Base-by-base conservation (phyloP, 2,888 invertebrate species). In the Mimas tiliae region DNA sequence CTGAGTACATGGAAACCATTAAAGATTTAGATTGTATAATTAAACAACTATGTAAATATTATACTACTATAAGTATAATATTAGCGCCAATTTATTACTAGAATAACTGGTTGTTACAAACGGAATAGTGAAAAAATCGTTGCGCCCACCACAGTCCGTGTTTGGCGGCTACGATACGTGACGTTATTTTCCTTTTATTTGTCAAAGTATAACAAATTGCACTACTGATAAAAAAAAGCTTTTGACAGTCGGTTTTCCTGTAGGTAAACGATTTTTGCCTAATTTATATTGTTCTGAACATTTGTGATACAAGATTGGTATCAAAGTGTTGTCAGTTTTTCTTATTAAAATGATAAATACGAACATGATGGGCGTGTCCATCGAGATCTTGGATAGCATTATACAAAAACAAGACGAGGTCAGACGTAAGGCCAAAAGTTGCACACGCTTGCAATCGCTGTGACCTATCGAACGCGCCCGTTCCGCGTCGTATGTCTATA, bases 341-440 rank as follows among this genome's bases (percentile, higher is more conserved):
- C 38, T 19, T 58, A 58, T 11, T 42, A 42, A 58, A 58, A 42
- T 42, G 58, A 38, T 58, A 58, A 42, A 38, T 58, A 58, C 19
- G 19, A 58, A 38, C 42, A 42, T 42, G 70, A 75, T 76, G 72
- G 76, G 72, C 72, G 73, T 77, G 70, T 72, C 72, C 71, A 71
- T 68, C 69, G 72, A 75, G 83, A 72, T 81, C 80, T 82, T 84
- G 79, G 75, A 74, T 77, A 74, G 72, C 68, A 79, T 79, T 79
- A 80, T 79, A 78, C 80, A 83, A 87, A 85, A 87, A 81, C 80
- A 72, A 75, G 72, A 70, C 86, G 84, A 87, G 88, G 87, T 82
- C 83, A 70, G 52, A 69, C 65, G 67, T 58, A 77, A 77, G 83
- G 78, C 63, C 63, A 34, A 51, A 11, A 64, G 78, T 76, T 82